phyloP scores from a whole-genome alignment of 2,888 invertebrate genomes.

The Osedax frankpressi region DNA sequence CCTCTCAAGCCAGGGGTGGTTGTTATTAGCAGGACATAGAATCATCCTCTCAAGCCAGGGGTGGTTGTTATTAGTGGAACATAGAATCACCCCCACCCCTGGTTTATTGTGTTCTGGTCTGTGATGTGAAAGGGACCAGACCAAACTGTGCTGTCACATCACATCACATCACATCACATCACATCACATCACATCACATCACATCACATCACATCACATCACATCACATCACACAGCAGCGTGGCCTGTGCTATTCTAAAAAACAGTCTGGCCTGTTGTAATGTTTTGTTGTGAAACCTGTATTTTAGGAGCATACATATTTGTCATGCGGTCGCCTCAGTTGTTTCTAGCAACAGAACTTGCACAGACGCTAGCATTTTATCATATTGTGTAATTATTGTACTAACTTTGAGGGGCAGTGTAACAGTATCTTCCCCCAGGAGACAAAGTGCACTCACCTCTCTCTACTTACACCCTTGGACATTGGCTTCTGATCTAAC shows the following conservation, averaged over 20 bases:
- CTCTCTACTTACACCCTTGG: not conserved
- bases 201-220: no score
- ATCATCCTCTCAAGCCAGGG: not conserved
- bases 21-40: not conserved
- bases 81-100: conserved; percentile 1
- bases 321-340: not conserved
- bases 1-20: not conserved
- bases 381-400: not conserved
- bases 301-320: not conserved
- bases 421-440: not conserved
- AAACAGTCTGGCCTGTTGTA: not conserved
- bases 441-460: conserved; percentile 2
- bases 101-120: not conserved
- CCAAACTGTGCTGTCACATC: not conserved
- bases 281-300: not conserved
- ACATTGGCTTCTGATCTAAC: not conserved
- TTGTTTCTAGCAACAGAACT: not conserved
- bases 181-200: no score
- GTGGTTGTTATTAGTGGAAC: not conserved
- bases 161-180: no score
- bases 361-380: not conserved
- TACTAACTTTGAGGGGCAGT: not conserved
- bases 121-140: not conserved
- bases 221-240: not conserved
- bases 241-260: not conserved